A percentile compares a stretch with the other conserved stretches of the same genome.
phyloP scores from a whole-genome alignment of 2,113 vertebrate species.

The Gracilinanus agilis region DNA sequence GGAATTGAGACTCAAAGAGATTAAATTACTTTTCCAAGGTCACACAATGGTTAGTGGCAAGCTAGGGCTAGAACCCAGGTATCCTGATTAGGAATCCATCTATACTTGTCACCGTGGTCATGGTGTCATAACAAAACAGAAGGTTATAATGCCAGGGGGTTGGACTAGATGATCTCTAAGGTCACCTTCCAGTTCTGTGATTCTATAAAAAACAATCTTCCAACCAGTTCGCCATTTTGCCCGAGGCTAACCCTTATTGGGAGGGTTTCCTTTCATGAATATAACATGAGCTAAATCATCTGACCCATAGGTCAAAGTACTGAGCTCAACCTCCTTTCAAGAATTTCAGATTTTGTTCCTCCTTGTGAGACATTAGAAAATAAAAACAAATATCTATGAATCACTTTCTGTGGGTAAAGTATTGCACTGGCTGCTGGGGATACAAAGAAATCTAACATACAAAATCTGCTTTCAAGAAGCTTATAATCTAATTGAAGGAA shows the following conservation, averaged over 20 bases:
- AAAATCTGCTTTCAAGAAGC: background rate
- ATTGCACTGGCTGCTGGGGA: background rate
- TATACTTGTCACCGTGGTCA: background rate
- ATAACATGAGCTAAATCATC: conserved; percentile 5
- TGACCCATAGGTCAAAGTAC: background rate
- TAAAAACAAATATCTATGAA: background rate
- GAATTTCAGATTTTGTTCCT: background rate
- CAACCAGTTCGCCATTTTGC: background rate
- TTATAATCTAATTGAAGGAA: background rate
- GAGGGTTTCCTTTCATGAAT: background rate
- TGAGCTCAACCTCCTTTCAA: background rate
- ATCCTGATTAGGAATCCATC: background rate
- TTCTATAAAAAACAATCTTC: background rate
- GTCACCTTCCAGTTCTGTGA: background rate
- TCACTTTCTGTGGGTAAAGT: background rate
- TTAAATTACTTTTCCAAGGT: background rate
- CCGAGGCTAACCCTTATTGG: background rate
- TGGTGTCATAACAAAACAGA: background rate
- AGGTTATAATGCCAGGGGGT: background rate
- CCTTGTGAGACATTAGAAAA: background rate
- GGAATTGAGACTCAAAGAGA: background rate
- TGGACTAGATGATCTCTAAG: background rate
- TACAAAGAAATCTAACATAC: background rate
- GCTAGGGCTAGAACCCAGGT: background rate
- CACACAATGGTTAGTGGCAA: background rate